phyloP scores from a whole-genome alignment of 35 echinoderm and acorn worm genomes.

The Apostichopus californicus region DNA sequence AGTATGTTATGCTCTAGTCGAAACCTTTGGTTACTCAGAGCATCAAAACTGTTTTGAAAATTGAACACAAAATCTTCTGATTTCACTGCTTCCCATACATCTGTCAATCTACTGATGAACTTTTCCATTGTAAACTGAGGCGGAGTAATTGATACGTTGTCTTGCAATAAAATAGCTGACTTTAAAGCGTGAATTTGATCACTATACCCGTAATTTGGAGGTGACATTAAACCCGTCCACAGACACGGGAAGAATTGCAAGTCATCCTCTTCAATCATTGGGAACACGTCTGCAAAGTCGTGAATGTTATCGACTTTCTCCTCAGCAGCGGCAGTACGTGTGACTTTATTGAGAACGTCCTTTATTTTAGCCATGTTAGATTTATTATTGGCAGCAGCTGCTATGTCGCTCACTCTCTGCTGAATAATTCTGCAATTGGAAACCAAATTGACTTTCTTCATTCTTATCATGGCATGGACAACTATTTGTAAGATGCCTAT shows the following conservation, averaged over 20 bases:
- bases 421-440: no score
- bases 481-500: constrained; percentile 27
- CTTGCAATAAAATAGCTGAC: no score
- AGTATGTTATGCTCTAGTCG: constrained; percentile 14
- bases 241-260: constrained; percentile 46
- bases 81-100: constrained; percentile 58
- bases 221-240: constrained; percentile 26
- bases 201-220: constrained; percentile 31
- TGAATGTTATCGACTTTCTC: no score
- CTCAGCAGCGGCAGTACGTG: no score
- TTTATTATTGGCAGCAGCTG: no score
- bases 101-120: neutral
- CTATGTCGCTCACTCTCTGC: no score
- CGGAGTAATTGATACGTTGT: neutral
- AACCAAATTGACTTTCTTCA: no score
- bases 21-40: neutral
- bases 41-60: constrained; percentile 52
- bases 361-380: no score
- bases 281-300: no score
- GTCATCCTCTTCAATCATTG: neutral
- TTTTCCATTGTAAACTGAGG: neutral
- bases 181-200: neutral
- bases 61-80: constrained; percentile 55
- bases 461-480: no score
- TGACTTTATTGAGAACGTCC: no score